These are phyloP conservation scores for Chrysochloris asiatica DNA, from an alignment of 2,113 vertebrate genomes.

Conservation along the genomic window DNA sequence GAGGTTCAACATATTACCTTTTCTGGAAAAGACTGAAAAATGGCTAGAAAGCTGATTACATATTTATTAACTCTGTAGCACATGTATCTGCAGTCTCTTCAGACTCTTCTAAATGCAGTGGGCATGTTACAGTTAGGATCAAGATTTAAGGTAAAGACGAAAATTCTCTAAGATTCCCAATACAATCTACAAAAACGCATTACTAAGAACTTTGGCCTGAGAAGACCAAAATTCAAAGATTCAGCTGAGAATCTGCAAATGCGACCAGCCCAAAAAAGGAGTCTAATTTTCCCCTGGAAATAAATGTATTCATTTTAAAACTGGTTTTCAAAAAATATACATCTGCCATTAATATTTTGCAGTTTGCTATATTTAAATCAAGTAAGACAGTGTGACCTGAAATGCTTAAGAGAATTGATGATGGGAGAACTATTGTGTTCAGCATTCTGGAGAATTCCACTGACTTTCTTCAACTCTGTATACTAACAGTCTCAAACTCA, in stretches of 20 bases:
- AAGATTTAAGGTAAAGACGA: neutral
- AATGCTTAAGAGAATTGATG: neutral
- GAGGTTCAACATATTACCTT: neutral
- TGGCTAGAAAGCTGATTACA: neutral
- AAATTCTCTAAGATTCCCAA: neutral
- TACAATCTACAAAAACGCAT: neutral
- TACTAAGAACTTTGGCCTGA: fast-evolving
- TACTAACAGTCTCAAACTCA: neutral
- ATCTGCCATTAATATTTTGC: neutral
- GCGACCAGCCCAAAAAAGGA: neutral
- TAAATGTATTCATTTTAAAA: neutral
- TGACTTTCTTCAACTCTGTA: neutral
- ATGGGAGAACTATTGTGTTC: neutral
- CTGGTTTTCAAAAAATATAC: neutral
- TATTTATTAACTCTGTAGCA: neutral
- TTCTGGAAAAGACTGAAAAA: neutral
- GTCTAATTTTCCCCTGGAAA: neutral
- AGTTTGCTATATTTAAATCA: neutral
- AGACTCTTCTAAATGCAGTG: neutral
- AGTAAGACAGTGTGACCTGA: neutral
- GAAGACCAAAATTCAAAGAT: neutral
- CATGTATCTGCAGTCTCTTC: neutral
- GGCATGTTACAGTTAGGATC: neutral
- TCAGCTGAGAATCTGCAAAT: constrained; percentile 25
- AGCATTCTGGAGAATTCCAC: neutral